phyloP scores from a whole-genome alignment of 2,113 vertebrate species.

The Rhadina sibilatrix region DNA sequence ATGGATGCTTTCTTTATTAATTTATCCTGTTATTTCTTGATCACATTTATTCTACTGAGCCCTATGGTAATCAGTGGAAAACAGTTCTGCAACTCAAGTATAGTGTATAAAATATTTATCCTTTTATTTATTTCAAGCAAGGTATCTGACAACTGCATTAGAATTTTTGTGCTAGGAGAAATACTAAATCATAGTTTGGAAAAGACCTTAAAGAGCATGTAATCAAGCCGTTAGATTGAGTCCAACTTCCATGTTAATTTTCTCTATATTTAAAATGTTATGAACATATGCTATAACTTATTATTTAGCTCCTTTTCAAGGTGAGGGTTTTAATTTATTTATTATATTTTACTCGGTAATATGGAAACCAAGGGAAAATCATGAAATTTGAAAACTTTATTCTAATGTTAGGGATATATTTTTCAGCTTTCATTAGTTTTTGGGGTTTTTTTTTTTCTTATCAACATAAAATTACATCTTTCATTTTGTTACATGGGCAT shows the following conservation, averaged over 20 bases:
- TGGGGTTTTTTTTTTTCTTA: background rate
- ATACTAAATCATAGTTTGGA: background rate
- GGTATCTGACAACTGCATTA: background rate
- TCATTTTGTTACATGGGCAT: background rate
- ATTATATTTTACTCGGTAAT: background rate
- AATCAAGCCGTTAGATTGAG: background rate
- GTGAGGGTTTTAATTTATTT: background rate
- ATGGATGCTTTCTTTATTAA: background rate
- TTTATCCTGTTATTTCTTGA: background rate
- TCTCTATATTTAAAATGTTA: background rate
- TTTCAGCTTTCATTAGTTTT: background rate
- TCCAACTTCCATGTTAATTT: background rate
- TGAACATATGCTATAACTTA: background rate
- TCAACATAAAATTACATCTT: background rate
- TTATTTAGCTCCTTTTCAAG: background rate
- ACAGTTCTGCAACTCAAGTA: background rate
- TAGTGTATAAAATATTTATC: background rate
- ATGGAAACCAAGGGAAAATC: background rate
- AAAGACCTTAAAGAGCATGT: background rate
- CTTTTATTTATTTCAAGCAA: background rate
- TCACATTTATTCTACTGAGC: accelerated
- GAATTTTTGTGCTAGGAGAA: background rate
- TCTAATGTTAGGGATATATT: background rate
- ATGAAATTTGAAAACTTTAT: background rate
- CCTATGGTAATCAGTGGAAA: background rate